Conservation (phyloP, 2,113 vertebrate genomes). For the Heterotilapia buettikoferi region DNA sequence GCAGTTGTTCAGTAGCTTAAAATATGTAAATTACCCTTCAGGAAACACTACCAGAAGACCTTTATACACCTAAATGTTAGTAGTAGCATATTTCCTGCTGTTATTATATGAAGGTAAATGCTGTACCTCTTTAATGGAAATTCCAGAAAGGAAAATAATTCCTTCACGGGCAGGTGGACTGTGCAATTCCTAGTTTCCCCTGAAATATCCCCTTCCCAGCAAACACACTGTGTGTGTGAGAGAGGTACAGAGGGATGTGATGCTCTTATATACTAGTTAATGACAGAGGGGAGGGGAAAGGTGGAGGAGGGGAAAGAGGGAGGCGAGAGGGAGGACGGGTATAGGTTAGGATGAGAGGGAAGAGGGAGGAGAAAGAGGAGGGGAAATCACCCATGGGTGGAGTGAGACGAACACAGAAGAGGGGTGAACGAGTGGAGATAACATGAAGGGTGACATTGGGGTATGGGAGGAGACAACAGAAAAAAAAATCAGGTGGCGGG, state of each 20-base stretch:
- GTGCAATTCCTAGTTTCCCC: conserved; percentile 39
- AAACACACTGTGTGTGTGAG: conserved; percentile 51
- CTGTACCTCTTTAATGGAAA: conserved; percentile 50
- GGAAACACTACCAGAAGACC: not conserved
- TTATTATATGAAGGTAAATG: not conserved
- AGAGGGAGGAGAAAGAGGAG: conserved; percentile 44
- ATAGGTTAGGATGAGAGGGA: conserved; percentile 29
- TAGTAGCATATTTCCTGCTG: not conserved
- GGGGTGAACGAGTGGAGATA: conserved; percentile 30
- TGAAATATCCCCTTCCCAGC: conserved; percentile 37
- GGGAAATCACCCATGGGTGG: conserved; percentile 25
- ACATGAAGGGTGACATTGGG: conserved; percentile 31
- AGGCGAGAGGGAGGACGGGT: conserved; percentile 1
- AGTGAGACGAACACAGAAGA: not conserved
- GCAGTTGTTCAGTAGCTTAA: not conserved
- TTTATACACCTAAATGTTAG: not conserved
- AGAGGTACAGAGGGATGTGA: conserved; percentile 41
- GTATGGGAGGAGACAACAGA: conserved; percentile 3
- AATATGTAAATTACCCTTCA: not conserved
- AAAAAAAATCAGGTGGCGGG: not conserved
- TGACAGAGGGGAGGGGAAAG: conserved; percentile 58
- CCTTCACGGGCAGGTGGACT: conserved; percentile 38
- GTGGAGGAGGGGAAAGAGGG: conserved; percentile 52
- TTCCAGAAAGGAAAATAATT: conserved; percentile 35
- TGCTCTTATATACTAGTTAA: conserved; percentile 63